Evolutionary conservation across 2,797 vertebrate species (phyloP).

Genomic region (Limosa lapponica): DNA sequence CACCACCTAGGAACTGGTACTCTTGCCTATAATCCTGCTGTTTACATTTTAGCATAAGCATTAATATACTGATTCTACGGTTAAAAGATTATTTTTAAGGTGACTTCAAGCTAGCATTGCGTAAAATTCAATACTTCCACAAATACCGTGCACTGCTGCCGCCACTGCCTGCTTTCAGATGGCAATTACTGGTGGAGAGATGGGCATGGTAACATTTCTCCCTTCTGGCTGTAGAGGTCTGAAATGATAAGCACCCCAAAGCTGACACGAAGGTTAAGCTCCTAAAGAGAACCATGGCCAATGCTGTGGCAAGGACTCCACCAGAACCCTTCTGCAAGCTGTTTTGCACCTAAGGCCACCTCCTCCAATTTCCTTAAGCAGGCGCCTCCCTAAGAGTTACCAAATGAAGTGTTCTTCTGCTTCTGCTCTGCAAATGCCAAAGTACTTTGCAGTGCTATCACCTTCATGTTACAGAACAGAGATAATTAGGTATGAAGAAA

Average conservation of each 20-base stretch:
- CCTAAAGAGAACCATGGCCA: not conserved
- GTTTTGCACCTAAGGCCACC: not conserved
- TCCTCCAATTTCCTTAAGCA: not conserved
- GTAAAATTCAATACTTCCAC: not conserved
- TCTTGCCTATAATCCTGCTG: not conserved
- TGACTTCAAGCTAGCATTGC: not conserved
- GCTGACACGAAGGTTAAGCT: not conserved
- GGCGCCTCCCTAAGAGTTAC: not conserved
- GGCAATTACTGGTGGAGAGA: not conserved
- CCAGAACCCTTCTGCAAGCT: not conserved
- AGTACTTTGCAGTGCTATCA: not conserved
- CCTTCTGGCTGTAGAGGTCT: not conserved
- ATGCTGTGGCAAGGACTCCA: not conserved
- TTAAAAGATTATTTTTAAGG: not conserved
- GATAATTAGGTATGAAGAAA: not conserved
- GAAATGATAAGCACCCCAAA: not conserved
- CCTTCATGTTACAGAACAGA: not conserved
- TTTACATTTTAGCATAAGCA: not conserved
- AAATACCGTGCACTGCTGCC: not conserved
- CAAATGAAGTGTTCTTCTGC: not conserved
- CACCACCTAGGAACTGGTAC: not conserved
- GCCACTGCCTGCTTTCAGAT: not conserved
- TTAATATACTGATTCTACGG: not conserved
- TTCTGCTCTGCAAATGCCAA: not conserved
- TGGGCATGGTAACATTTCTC: accelerated